Evolutionary conservation across 2,797 vertebrate genomes (phyloP).

Genomic region (Eutrigla gurnardus): DNA sequence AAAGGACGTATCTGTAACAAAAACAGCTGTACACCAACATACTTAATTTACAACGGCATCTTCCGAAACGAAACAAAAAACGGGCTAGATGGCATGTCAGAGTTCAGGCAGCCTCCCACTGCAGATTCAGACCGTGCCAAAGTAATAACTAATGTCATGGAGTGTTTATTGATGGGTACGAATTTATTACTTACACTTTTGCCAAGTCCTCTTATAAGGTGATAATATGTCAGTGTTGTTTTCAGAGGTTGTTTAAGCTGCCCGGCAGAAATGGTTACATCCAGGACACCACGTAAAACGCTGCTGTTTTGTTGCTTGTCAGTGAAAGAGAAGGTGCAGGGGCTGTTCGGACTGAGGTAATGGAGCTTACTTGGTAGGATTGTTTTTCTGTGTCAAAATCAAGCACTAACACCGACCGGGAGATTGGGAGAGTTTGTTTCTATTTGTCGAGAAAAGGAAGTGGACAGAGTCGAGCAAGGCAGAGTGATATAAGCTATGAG

Average conservation of each 20-base stretch:
- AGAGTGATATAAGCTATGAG: slow-evolving; percentile 34
- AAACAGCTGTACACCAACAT: too few relatives aligned
- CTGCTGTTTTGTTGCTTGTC: too few relatives aligned
- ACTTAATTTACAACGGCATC: too few relatives aligned
- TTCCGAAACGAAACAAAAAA: too few relatives aligned
- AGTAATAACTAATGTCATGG: too few relatives aligned
- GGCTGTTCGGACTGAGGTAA: slow-evolving; percentile 40
- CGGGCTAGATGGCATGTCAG: too few relatives aligned
- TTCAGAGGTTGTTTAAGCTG: not conserved
- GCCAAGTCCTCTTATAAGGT: not conserved
- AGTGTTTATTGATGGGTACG: too few relatives aligned
- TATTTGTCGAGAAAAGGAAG: slow-evolving; percentile 38
- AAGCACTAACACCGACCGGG: slow-evolving; percentile 16
- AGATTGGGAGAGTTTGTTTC: slow-evolving; percentile 25
- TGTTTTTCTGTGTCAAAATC: slow-evolving; percentile 43
- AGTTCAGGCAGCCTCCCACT: too few relatives aligned
- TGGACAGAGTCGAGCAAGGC: slow-evolving; percentile 33
- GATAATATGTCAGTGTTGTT: not conserved
- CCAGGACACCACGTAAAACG: slow-evolving; percentile 3
- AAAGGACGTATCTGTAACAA: too few relatives aligned
- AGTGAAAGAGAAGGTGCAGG: not conserved
- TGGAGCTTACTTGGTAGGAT: slow-evolving; percentile 10
- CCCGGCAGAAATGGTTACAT: not conserved
- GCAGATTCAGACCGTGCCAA: too few relatives aligned
- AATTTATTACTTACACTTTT: not conserved